Evolutionary conservation across 2,113 vertebrate genomes (phyloP).

Genomic region (Pygoscelis adeliae): DNA sequence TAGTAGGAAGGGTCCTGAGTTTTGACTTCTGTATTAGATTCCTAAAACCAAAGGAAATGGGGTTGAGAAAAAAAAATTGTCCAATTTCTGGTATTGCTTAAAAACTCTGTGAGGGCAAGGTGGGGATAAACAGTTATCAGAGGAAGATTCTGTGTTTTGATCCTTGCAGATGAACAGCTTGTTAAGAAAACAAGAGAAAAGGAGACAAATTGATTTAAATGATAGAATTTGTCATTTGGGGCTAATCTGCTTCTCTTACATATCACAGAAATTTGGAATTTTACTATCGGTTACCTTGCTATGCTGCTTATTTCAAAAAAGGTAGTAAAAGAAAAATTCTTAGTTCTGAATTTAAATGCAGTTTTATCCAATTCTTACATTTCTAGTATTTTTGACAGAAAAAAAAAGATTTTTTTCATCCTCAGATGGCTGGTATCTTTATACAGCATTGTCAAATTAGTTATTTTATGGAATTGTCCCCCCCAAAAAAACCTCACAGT

Average conservation of each 20-base stretch:
- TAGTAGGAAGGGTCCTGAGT: background rate
- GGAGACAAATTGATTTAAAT: background rate
- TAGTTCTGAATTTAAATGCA: background rate
- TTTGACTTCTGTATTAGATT: background rate
- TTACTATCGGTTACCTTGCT: background rate
- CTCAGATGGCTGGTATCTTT: background rate
- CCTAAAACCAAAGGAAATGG: background rate
- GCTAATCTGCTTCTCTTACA: background rate
- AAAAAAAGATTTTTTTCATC: background rate
- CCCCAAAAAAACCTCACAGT: background rate
- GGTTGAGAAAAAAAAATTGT: background rate
- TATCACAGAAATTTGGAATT: background rate
- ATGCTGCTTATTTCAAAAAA: background rate
- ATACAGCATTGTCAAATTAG: background rate
- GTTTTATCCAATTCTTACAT: background rate
- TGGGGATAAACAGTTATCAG: background rate
- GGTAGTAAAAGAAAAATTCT: background rate
- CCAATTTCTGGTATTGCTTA: background rate
- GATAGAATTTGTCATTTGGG: background rate
- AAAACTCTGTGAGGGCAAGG: background rate
- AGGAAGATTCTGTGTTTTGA: background rate
- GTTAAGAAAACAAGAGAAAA: background rate
- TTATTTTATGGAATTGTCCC: background rate
- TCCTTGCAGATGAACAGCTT: background rate
- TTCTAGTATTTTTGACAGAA: background rate